phyloP scores from a whole-genome alignment of 2,797 vertebrate genomes.

The Somateria mollissima region DNA sequence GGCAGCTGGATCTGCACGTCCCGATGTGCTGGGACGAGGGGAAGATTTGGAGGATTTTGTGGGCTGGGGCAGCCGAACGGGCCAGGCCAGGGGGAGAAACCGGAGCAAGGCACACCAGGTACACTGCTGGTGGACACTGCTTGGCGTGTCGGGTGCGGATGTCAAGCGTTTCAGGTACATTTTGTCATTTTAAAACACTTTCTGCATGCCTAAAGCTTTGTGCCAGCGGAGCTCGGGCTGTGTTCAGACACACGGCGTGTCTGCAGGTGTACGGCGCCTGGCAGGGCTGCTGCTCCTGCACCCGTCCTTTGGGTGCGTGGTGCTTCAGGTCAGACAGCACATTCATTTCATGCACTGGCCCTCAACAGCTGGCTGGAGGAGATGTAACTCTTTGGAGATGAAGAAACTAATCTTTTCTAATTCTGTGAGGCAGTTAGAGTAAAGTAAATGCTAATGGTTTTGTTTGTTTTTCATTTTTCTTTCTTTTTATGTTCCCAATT shows the following conservation, averaged over 20 bases:
- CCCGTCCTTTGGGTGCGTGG: not conserved
- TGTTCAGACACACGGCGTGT: not conserved
- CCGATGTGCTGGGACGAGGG: not conserved
- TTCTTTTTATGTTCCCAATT: not conserved
- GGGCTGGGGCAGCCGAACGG: not conserved
- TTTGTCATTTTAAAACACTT: not conserved
- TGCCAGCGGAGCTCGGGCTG: not conserved
- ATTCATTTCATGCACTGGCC: not conserved
- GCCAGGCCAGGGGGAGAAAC: not conserved
- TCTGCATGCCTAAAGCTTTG: not conserved
- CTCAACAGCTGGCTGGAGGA: constrained; percentile 5
- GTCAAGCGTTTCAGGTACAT: not conserved
- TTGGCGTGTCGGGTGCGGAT: not conserved
- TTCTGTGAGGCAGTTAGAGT: not conserved
- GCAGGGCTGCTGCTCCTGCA: not conserved
- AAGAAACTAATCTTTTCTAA: not conserved
- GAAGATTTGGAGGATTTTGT: not conserved
- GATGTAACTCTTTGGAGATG: not conserved
- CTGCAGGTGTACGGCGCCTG: not conserved
- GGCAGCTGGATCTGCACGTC: not conserved
- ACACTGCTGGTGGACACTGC: not conserved
- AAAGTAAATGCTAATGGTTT: not conserved
- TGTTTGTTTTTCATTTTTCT: not conserved
- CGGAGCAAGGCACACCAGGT: not conserved
- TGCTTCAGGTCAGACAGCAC: not conserved